Percentiles rank a stretch among this genome's conserved stretches.
Evolutionary conservation across 2,797 vertebrate genomes (phyloP).

Genomic region (Enteromius radiatus): DNA sequence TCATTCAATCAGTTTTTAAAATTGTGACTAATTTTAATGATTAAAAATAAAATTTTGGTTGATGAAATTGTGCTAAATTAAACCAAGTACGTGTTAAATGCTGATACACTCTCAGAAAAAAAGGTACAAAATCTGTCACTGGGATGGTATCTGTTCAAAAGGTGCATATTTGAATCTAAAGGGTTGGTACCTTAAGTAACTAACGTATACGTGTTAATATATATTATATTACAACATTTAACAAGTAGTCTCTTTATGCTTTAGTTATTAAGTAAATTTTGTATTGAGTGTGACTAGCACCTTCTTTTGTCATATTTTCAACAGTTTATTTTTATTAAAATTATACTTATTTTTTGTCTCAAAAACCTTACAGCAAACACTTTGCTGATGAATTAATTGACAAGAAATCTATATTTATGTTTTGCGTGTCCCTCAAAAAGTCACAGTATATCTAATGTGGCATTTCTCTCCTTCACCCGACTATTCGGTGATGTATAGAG

Average conservation of each 20-base stretch:
- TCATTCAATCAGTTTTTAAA: neutral
- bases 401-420: neutral
- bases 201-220: neutral
- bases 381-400: neutral
- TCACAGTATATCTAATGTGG: neutral
- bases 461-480: neutral
- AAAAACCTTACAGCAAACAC: neutral
- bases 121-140: neutral
- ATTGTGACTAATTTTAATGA: neutral
- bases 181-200: neutral
- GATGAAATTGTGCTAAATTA: neutral
- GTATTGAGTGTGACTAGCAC: neutral
- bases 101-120: neutral
- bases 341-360: neutral
- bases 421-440: neutral
- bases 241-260: neutral
- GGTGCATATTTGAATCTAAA: neutral
- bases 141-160: neutral
- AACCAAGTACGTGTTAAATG: neutral
- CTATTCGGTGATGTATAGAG: conserved; percentile 7
- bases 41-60: neutral
- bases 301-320: neutral
- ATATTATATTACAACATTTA: neutral
- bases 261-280: neutral
- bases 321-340: neutral